Conservation (phyloP, 2,888 invertebrate species). For the Apodemia duryi region DNA sequence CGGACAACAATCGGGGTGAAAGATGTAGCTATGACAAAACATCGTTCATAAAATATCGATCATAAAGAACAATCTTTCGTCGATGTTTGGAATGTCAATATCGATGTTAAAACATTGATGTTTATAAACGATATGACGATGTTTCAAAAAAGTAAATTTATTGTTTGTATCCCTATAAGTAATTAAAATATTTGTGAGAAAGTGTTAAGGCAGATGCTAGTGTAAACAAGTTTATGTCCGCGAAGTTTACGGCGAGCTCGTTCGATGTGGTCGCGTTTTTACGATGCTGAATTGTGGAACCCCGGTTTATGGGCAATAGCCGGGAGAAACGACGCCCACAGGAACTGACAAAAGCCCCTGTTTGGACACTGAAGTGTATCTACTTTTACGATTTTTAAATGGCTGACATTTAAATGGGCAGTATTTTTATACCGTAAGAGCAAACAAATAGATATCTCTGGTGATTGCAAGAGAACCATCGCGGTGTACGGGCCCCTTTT, state of each 20-base stretch:
- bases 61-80: too few relatives aligned
- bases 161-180: too few relatives aligned
- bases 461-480: background rate
- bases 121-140: too few relatives aligned
- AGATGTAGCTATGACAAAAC: too few relatives aligned
- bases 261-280: constrained; percentile 42
- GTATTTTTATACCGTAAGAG: background rate
- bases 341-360: constrained; percentile 2
- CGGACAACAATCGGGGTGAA: too few relatives aligned
- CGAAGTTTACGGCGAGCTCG: constrained; percentile 40
- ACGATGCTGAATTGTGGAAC: constrained; percentile 48
- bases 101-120: too few relatives aligned
- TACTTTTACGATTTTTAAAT: background rate
- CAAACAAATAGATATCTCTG: background rate
- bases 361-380: background rate
- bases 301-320: constrained; percentile 39
- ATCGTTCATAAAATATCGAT: too few relatives aligned
- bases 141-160: too few relatives aligned
- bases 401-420: background rate
- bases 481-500: too few relatives aligned
- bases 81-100: too few relatives aligned
- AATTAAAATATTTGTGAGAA: too few relatives aligned
- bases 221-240: constrained; percentile 33
- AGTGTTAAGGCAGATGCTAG: too few relatives aligned
- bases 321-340: constrained; percentile 3